Conservation (phyloP, 2,113 vertebrate genomes). For the Solenodon paradoxus region DNA sequence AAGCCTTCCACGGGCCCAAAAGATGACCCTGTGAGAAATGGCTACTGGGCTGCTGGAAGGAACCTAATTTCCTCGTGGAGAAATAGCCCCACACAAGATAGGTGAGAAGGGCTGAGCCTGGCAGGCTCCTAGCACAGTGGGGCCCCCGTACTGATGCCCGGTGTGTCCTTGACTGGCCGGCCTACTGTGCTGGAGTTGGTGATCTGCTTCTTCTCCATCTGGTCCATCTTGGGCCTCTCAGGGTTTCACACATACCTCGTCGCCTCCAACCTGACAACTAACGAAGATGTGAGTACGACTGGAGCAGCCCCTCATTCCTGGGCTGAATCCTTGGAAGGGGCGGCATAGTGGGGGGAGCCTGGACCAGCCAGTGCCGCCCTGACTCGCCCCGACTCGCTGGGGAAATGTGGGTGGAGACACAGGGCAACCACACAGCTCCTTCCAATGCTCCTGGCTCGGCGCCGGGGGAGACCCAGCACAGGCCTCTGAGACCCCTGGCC, state of each 20-base stretch:
- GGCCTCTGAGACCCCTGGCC: background rate
- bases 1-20: background rate
- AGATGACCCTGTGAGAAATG: background rate
- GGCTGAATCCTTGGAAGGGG: background rate
- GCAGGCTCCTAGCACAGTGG: background rate
- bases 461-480: background rate
- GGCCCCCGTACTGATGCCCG: rapidly evolving
- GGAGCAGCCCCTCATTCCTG: too few relatives aligned
- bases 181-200: conserved; percentile 93
- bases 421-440: background rate
- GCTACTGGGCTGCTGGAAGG: background rate
- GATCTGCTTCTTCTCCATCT: conserved; percentile 98
- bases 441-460: background rate
- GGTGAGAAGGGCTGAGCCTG: background rate
- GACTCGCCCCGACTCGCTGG: background rate
- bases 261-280: conserved; percentile 97
- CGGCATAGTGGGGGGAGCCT: background rate
- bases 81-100: background rate
- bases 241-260: conserved; percentile 98
- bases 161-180: conserved; percentile 85
- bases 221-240: conserved; percentile 98
- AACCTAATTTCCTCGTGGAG: background rate
- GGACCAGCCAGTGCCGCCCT: background rate
- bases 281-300: conserved; percentile 93
- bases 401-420: rapidly evolving